Percentiles rank a stretch among this genome's conserved stretches.
Evolutionary conservation across 2,113 vertebrate species (phyloP).

Genomic region (Buteo buteo): DNA sequence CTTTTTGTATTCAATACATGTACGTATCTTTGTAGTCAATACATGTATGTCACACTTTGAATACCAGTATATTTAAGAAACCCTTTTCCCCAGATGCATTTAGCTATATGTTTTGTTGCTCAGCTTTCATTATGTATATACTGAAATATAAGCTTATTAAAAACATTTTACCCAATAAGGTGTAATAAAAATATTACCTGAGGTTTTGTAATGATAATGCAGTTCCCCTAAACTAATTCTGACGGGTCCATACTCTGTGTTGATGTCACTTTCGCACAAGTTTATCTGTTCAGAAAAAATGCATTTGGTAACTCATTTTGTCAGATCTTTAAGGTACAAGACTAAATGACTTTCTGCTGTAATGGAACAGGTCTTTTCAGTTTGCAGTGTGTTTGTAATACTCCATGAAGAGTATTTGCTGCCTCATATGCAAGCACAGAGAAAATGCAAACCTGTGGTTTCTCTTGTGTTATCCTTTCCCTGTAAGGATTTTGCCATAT

Average conservation of each 20-base stretch:
- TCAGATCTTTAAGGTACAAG: neutral
- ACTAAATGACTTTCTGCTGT: neutral
- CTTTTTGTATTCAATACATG: neutral
- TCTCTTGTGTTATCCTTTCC: neutral
- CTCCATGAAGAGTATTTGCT: neutral
- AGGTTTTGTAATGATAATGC: slow-evolving; percentile 25
- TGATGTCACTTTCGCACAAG: slow-evolving; percentile 69
- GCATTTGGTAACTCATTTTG: neutral
- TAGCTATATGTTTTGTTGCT: neutral
- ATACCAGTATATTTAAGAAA: neutral
- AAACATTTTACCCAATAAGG: neutral
- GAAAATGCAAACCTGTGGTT: neutral
- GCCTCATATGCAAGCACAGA: neutral
- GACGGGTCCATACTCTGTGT: slow-evolving; percentile 76
- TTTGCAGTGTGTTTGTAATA: neutral
- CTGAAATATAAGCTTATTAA: neutral
- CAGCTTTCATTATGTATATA: neutral
- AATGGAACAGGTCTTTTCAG: neutral
- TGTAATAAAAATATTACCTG: slow-evolving; percentile 62
- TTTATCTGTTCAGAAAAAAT: slow-evolving; percentile 72
- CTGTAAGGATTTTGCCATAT: neutral
- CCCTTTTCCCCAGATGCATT: neutral
- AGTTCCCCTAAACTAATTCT: slow-evolving; percentile 79
- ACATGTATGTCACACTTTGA: neutral
- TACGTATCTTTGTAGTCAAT: neutral